A percentile compares a stretch with the other conserved stretches of the same genome.
phyloP scores from a whole-genome alignment of 2,113 vertebrate genomes.

The Nymphicus hollandicus region DNA sequence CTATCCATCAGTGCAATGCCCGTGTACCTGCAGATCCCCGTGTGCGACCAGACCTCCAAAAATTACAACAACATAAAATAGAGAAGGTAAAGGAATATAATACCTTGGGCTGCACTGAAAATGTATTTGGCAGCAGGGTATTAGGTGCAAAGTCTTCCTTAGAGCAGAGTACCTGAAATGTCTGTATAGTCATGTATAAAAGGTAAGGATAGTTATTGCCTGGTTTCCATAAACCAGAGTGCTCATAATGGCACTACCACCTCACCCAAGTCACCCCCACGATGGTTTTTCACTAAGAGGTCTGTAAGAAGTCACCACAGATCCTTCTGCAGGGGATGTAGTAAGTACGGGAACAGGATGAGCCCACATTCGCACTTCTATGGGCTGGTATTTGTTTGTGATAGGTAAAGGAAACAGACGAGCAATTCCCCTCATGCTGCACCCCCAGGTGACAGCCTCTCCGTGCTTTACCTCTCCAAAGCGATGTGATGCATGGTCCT shows the following conservation, averaged over 20 bases:
- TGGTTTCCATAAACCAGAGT: background rate
- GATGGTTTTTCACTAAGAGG: background rate
- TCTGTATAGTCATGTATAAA: background rate
- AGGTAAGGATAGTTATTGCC: background rate
- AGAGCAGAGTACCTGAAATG: background rate
- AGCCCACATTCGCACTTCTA: fast-evolving
- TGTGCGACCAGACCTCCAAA: background rate
- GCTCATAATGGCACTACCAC: background rate
- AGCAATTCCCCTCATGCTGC: fast-evolving
- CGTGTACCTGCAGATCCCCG: fast-evolving
- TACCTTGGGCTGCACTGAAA: background rate
- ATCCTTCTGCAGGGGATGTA: background rate
- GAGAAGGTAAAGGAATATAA: background rate
- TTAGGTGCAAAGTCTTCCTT: background rate
- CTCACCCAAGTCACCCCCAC: background rate
- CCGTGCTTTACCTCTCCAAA: background rate
- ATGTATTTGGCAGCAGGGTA: background rate
- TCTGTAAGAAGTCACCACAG: background rate
- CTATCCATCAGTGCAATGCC: fast-evolving
- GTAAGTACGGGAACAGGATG: background rate
- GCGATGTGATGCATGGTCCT: fast-evolving
- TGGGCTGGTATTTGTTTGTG: background rate
- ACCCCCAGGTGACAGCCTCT: background rate
- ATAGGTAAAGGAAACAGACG: background rate
- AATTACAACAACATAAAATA: background rate